Conservation (phyloP, 2,888 invertebrate species). For the Metellina segmentata region DNA sequence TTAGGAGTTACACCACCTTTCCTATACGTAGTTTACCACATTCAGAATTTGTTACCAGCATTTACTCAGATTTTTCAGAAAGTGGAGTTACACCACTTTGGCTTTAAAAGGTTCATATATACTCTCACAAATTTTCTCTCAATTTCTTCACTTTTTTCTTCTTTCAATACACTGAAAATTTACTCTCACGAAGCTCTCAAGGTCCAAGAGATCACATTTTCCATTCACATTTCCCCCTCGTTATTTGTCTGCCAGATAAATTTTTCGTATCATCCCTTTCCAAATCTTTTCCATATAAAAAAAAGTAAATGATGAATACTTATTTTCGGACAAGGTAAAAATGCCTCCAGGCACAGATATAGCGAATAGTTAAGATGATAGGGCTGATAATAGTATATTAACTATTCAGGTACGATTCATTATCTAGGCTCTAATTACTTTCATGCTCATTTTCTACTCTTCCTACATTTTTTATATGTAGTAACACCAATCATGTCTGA, state of each 20-base stretch:
- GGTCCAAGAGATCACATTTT: no score
- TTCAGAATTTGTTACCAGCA: no score
- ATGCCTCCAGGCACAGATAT: background rate
- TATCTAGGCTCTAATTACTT: background rate
- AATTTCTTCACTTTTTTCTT: no score
- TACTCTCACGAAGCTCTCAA: no score
- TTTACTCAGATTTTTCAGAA: no score
- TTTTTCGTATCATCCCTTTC: background rate
- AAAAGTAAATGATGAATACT: background rate
- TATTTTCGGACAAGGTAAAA: background rate
- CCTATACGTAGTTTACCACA: no score
- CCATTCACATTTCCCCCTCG: background rate
- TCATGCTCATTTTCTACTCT: background rate
- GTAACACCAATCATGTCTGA: no score
- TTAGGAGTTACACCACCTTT: no score
- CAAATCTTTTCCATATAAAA: background rate
- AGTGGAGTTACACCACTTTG: no score
- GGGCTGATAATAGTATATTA: background rate
- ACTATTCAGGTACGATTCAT: background rate
- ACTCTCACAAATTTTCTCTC: no score
- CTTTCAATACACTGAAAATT: no score
- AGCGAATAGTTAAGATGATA: background rate
- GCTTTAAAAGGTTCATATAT: no score
- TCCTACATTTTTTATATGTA: background rate
- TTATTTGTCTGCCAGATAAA: background rate